phyloP scores from a whole-genome alignment of 2,113 vertebrate species.

The Synodontis membranacea region DNA sequence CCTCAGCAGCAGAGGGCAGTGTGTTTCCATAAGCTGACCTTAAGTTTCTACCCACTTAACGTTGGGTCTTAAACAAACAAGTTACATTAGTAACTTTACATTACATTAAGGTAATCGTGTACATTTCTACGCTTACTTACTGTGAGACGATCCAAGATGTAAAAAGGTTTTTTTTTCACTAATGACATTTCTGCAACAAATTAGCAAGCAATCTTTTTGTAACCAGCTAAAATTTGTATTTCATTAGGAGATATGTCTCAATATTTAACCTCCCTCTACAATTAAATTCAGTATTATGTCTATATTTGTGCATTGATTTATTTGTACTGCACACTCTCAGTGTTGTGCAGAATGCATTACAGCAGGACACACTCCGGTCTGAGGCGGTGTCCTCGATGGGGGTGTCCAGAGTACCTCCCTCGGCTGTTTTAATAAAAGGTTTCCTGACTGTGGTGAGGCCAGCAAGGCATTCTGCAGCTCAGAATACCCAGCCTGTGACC shows the following conservation, averaged over 20 bases:
- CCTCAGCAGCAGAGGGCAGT: slow-evolving; percentile 40
- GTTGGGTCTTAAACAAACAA: not conserved
- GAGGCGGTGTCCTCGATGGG: slow-evolving; percentile 45
- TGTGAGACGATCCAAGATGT: not conserved
- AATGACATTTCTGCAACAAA: not conserved
- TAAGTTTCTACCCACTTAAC: not conserved
- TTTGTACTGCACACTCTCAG: slow-evolving; percentile 2
- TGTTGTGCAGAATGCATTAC: not conserved
- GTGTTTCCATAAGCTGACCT: slow-evolving; percentile 8
- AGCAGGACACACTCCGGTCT: slow-evolving; percentile 21
- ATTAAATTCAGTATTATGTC: not conserved
- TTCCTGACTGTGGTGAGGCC: slow-evolving; percentile 51
- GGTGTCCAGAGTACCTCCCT: slow-evolving; percentile 50
- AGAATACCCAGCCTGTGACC: slow-evolving; percentile 52
- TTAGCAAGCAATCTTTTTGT: not conserved
- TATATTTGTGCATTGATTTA: slow-evolving; percentile 9
- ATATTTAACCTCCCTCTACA: not conserved
- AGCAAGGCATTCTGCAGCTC: slow-evolving; percentile 48
- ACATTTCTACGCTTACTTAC: not conserved
- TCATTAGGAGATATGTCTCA: not conserved
- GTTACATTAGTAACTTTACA: too few species aligned
- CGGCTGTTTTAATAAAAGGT: slow-evolving; percentile 54
- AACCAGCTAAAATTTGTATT: too few species aligned
- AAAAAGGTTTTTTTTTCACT: not conserved
- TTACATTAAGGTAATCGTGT: not conserved